Evolutionary conservation across 2,888 invertebrate species (phyloP), one percentile per base, ranked within the genome.

Genomic region (Lutraria lutraria): DNA sequence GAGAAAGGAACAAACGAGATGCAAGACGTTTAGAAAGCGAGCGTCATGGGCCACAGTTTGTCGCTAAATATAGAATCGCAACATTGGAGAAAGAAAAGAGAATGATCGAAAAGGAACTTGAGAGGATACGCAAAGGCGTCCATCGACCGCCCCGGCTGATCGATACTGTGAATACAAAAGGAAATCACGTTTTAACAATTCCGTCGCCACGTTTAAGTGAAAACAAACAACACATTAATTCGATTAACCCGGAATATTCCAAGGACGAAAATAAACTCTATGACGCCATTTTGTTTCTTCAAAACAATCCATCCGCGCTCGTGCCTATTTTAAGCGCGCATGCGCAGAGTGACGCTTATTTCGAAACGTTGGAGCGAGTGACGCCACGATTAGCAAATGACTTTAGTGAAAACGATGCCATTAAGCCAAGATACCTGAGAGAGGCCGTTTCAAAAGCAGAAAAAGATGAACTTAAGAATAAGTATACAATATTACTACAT

Each of bases 1-100:
- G 94, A 21, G 90, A 93, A 34, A 88, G 88, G 63, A 94, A 94
- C 82, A 91, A 91, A 53, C 87, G 94, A 15, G 94, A 93, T 43
- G 92, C 93, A 43, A 76, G 94, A 21, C 88, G 91, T 12, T 53
- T 91, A 34, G 89, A 93, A 72, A 90, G 85, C 15, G 91, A 92
- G 34, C 89, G 89, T 68, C 85, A 91, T 80, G 93, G 94, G 29
- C 88, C 91, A n/a, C 85, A 88, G 43, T 92, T 91, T 80, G 88
- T 89, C 15, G 90, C 86, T 52, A 82, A 90, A 68, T 92, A 91
- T 83, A 88, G 88, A 21, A 56, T 93, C 0, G 91, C 91, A 2
- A 90, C 87, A 12, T 86, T 94, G 0, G 92, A 90, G 79, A 90
- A 90, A 25, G 92, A 93, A 87, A 91, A 90, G 56, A 88, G 81